These are phyloP conservation scores for Acipenser transmontanus DNA, from an alignment of 2,797 vertebrate genomes.

Conservation along the genomic window DNA sequence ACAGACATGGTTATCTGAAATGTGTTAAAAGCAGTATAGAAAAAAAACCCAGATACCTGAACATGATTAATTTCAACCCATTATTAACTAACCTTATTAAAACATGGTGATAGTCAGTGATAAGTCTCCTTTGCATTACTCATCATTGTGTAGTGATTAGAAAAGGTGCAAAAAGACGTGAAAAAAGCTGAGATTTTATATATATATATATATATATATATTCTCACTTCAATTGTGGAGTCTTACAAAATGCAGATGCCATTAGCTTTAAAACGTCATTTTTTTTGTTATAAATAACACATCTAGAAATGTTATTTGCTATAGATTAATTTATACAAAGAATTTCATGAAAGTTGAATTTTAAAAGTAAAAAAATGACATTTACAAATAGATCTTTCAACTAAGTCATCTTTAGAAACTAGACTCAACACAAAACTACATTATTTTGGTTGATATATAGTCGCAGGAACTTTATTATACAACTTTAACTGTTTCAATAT, in stretches of 20 bases:
- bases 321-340: constrained; percentile 29
- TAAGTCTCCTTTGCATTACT: constrained; percentile 19
- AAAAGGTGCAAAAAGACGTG: constrained; percentile 25
- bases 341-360: constrained; percentile 33
- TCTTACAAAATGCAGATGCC: constrained; percentile 12
- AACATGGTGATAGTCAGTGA: no score
- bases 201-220: not conserved
- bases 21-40: not conserved
- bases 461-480: constrained; percentile 47
- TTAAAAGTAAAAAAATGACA: constrained; percentile 54
- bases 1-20: not conserved
- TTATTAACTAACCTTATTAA: no score
- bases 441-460: constrained; percentile 46
- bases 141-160: constrained; percentile 21
- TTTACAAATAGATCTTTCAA: constrained; percentile 62
- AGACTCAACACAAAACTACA: constrained; percentile 43
- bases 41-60: not conserved
- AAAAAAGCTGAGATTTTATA: constrained; percentile 19
- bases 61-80: not conserved
- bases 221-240: not conserved
- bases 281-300: constrained; percentile 22
- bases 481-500: constrained; percentile 56
- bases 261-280: constrained; percentile 25
- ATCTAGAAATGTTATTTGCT: constrained; percentile 28
- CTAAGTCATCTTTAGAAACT: constrained; percentile 49